Percentiles rank a stretch among this genome's conserved stretches.
These are phyloP conservation scores for Rotaria magnacalcarata DNA, from an alignment of 2,888 invertebrate genomes.

Conservation along the genomic window DNA sequence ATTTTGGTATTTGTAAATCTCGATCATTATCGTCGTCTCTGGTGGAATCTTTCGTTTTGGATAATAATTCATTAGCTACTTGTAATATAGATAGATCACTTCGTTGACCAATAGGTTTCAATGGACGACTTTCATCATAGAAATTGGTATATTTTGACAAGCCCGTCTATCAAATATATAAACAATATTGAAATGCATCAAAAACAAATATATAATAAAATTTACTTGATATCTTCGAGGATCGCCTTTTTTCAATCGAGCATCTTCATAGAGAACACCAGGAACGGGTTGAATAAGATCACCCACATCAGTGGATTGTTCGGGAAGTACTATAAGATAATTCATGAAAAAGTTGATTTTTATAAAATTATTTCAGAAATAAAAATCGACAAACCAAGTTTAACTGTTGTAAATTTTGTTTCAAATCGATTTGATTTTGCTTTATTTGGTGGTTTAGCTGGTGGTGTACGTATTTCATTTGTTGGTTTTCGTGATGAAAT, in stretches of 20 bases:
- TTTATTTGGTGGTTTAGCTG: neutral
- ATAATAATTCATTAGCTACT: neutral
- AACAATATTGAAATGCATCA: neutral
- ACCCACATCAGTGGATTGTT: conserved; percentile 15
- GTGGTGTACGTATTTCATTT: neutral
- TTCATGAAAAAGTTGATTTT: no score
- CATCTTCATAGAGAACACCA: neutral
- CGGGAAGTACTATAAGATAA: neutral
- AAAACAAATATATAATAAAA: neutral
- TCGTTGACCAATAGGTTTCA: neutral
- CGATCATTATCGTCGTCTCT: neutral
- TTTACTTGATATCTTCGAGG: conserved; percentile 25
- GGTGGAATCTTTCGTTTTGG: neutral
- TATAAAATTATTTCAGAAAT: neutral
- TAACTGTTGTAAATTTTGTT: neutral
- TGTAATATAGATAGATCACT: neutral
- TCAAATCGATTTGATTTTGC: neutral
- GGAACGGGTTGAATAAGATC: conserved; percentile 31
- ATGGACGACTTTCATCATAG: conserved; percentile 14
- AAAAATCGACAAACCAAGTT: neutral
- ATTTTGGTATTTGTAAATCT: neutral
- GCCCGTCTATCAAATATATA: neutral
- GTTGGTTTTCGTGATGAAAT: neutral
- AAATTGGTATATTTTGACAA: neutral
- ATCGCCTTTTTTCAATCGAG: conserved; percentile 5